Evolutionary conservation across 2,113 vertebrate species (phyloP), one percentile per base, ranked within the genome.

Genomic region (Miniopterus natalensis): DNA sequence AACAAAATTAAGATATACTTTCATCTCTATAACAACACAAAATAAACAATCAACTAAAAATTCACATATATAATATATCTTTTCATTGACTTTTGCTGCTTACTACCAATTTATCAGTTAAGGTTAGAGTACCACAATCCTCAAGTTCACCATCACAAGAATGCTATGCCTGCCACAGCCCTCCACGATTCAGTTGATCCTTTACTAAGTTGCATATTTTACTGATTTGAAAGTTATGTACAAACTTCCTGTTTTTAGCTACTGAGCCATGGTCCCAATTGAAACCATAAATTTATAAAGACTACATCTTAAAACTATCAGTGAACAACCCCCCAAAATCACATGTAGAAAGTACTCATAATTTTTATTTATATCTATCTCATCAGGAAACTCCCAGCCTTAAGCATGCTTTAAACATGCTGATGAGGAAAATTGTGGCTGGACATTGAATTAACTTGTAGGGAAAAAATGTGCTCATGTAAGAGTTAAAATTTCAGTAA

Each of bases 321-420:
- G 70, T 86, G 57, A 94, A 79, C 36, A 84, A 49, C 73, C 94
- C 71, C n/a, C 31, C 36, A 8, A 96, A 96, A 80, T 93, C 63
- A 93, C 45, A 95, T 9, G n/a, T 61, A 95, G 18, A 91, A 93
- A 92, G 6, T 65, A 71, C 79, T 96, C 63, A 91, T 53, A 83
- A 70, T 77, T 96, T 96, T 95, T 89, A 92, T 94, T 96, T 97
- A 94, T 91, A 70, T 89, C 78, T 94, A 70, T 86, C 78, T 92
- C 89, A 66, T 91, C 36, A 86, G 89, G 63, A 94, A 94, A 96
- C 57, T 65, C 36, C 74, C 55, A 91, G 49, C n/a, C 81, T 68
- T 85, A 71, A 95, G 61, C 47, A 86, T 79, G 36, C 36, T 93
- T 75, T 70, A 96, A 92, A 92, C 51, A 89, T 53, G 13, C 3